Evolutionary conservation across 2,888 invertebrate genomes (phyloP).

Genomic region (Drosophila histrio): DNA sequence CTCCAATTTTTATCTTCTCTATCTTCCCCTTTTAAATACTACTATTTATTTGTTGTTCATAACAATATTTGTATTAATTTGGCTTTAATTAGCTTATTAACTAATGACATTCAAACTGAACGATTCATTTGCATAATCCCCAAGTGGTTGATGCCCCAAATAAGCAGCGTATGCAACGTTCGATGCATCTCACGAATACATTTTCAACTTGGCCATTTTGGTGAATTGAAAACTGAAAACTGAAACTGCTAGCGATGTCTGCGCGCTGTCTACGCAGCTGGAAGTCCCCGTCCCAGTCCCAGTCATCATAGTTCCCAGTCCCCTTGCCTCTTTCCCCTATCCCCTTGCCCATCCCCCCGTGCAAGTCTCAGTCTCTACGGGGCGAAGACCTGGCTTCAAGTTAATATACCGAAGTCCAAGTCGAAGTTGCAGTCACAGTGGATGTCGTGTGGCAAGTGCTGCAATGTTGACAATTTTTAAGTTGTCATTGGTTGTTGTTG

Average conservation of each 20-base stretch:
- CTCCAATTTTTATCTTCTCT: too few species aligned
- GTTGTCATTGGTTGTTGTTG: slow-evolving; percentile 26
- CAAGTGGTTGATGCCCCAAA: not conserved
- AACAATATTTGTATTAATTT: not conserved
- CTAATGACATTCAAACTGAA: not conserved
- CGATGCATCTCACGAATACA: slow-evolving; percentile 21
- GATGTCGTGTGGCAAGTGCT: slow-evolving; percentile 69
- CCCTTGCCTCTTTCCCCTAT: not conserved
- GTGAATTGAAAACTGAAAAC: slow-evolving; percentile 41
- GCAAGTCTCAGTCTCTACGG: not conserved
- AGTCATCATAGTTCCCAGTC: not conserved
- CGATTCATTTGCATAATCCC: slow-evolving; percentile 2
- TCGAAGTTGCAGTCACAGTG: slow-evolving; percentile 20
- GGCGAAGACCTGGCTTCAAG: slow-evolving; percentile 31
- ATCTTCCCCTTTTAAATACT: too few species aligned
- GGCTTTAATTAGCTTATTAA: slow-evolving; percentile 3
- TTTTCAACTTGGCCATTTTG: slow-evolving; percentile 43
- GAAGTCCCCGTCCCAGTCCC: slow-evolving; percentile 48
- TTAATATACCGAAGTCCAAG: slow-evolving; percentile 16
- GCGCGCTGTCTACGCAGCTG: slow-evolving; percentile 76
- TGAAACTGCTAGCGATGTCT: slow-evolving; percentile 57
- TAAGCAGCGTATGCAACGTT: slow-evolving; percentile 46
- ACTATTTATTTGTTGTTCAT: not conserved
- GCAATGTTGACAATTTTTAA: slow-evolving; percentile 73
- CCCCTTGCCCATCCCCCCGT: not conserved